These are phyloP conservation scores for Cyprinella venusta DNA, from an alignment of 2,797 vertebrate species.

Conservation along the genomic window DNA sequence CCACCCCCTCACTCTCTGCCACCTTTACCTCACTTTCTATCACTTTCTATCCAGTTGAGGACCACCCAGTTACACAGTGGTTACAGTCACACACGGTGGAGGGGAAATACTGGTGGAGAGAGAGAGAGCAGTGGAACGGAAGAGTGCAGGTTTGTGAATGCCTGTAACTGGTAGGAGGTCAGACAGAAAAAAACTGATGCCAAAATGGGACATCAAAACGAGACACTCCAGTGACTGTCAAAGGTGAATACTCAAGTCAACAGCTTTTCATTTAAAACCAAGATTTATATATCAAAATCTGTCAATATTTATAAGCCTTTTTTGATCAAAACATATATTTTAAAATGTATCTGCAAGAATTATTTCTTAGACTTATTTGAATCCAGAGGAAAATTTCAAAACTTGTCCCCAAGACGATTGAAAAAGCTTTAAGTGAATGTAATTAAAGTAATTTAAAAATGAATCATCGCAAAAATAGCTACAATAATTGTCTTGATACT, in stretches of 20 bases:
- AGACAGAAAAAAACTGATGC: not conserved
- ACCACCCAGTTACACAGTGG: constrained; percentile 20
- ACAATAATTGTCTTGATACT: too few species aligned
- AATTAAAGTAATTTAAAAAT: not conserved
- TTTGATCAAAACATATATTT: not conserved
- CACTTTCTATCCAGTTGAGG: not conserved
- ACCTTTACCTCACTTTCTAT: constrained; percentile 13
- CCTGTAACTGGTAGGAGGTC: constrained; percentile 28
- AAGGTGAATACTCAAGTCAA: constrained; percentile 31
- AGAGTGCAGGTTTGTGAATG: not conserved
- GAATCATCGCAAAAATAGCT: too few species aligned
- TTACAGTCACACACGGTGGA: not conserved
- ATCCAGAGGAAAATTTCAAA: not conserved
- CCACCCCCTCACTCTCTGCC: not conserved
- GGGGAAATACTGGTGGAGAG: constrained; percentile 8
- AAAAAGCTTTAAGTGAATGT: not conserved
- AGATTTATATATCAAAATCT: not conserved
- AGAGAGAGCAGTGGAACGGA: constrained; percentile 14
- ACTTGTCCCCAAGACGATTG: not conserved
- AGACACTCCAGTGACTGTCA: constrained; percentile 1
- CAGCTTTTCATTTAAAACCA: not conserved
- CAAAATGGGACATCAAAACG: not conserved
- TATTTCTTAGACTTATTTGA: not conserved
- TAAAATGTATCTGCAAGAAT: too few species aligned
- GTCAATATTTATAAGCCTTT: not conserved